These are phyloP conservation scores for Mizuhopecten yessoensis DNA, from an alignment of 1,140 invertebrate genomes.

Conservation along the genomic window DNA sequence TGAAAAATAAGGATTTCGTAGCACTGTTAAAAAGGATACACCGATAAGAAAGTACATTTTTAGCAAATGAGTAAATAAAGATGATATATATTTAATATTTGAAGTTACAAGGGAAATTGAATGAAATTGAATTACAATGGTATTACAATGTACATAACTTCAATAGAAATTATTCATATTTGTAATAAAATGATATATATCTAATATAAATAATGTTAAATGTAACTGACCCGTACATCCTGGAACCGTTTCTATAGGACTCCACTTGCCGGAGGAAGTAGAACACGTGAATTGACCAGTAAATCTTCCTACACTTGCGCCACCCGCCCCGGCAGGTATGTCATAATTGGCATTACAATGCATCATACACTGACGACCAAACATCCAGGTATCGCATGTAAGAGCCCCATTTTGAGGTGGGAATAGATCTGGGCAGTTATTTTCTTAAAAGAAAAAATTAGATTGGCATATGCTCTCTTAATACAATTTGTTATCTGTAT, in stretches of 20 bases:
- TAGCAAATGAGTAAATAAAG: too few relatives aligned
- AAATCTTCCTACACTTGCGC: constrained; percentile 16
- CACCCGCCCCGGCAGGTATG: constrained; percentile 44
- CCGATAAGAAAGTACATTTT: too few relatives aligned
- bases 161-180: not conserved
- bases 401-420: constrained; percentile 53
- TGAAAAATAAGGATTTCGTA: not conserved
- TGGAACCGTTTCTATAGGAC: constrained; percentile 42
- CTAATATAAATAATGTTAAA: too few relatives aligned
- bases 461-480: too few relatives aligned
- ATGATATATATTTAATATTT: too few relatives aligned
- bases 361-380: constrained; percentile 52
- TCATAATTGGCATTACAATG: constrained; percentile 54
- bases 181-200: not conserved
- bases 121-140: too few relatives aligned
- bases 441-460: too few relatives aligned
- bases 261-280: constrained; percentile 46
- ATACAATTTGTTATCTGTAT: too few relatives aligned
- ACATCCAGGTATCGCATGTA: constrained; percentile 54
- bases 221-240: constrained; percentile 49
- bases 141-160: too few relatives aligned
- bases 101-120: too few relatives aligned
- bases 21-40: too few relatives aligned
- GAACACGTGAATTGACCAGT: constrained; percentile 58
- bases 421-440: constrained; percentile 43